Evolutionary conservation across 1,140 invertebrate species (phyloP).

Genomic region (Meloidogyne exigua): DNA sequence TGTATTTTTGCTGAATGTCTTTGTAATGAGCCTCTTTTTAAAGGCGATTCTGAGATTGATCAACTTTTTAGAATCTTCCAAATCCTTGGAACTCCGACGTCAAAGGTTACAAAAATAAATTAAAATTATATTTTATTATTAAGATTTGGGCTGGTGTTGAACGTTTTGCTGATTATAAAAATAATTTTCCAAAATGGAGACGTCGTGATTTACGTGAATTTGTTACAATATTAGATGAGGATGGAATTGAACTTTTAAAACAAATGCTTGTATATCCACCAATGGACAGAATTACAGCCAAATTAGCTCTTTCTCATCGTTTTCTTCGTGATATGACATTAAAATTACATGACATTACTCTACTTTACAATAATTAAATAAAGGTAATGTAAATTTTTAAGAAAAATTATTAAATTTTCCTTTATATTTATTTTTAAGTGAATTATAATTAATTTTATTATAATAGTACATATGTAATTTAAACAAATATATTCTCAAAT

Average conservation of each 20-base stretch:
- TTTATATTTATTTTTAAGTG: background rate
- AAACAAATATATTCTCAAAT: background rate
- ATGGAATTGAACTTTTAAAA: conserved; percentile 72
- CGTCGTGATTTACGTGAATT: conserved; percentile 68
- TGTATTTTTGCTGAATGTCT: conserved; percentile 94
- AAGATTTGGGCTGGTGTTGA: conserved; percentile 81
- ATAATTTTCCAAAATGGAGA: conserved; percentile 82
- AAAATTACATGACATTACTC: conserved; percentile 7
- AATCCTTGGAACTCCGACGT: conserved; percentile 81
- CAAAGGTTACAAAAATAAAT: conserved; percentile 63
- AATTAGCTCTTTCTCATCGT: conserved; percentile 25
- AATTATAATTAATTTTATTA: conserved; percentile 1
- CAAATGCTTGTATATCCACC: conserved; percentile 28
- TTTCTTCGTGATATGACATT: conserved; percentile 23
- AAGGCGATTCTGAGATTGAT: conserved; percentile 92
- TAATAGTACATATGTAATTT: background rate
- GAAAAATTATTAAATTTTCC: background rate
- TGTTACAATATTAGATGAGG: conserved; percentile 63
- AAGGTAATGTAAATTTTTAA: too few species aligned
- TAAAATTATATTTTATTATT: conserved; percentile 69
- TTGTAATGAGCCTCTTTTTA: conserved; percentile 82
- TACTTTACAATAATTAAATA: conserved; percentile 10
- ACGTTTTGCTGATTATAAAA: conserved; percentile 80
- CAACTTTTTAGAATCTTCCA: conserved; percentile 82
- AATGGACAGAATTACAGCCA: conserved; percentile 8